Percentiles rank a stretch among this genome's conserved stretches.
Evolutionary conservation across 2,113 vertebrate species (phyloP).

Genomic region (Nothobranchius kuhntae): DNA sequence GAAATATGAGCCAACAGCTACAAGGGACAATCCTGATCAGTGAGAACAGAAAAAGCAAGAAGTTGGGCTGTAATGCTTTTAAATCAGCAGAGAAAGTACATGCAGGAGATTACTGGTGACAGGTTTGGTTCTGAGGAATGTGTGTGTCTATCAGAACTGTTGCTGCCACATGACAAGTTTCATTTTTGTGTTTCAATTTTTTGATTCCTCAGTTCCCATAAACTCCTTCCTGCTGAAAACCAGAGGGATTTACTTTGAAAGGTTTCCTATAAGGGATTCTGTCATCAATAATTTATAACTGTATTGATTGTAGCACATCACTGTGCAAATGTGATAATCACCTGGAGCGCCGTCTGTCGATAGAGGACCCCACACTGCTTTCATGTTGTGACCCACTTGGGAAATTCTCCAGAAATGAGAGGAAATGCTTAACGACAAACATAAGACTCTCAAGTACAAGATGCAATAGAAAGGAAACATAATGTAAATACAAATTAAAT

Average conservation of each 20-base stretch:
- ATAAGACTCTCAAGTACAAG: neutral
- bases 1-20: constrained; percentile 16
- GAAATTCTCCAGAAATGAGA: constrained; percentile 6
- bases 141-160: constrained; percentile 9
- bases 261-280: neutral
- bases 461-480: neutral
- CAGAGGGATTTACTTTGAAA: constrained; percentile 2
- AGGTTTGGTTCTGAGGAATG: constrained; percentile 29
- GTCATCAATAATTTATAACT: neutral
- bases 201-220: neutral
- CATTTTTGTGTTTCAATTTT: neutral
- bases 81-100: constrained; percentile 31
- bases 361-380: neutral
- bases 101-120: constrained; percentile 16
- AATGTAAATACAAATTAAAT: neutral
- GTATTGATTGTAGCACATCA: neutral
- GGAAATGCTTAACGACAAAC: neutral
- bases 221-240: neutral
- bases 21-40: constrained; percentile 1
- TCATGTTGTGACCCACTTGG: neutral
- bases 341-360: neutral
- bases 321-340: neutral
- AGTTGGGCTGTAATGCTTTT: constrained; percentile 6
- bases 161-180: constrained; percentile 16
- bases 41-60: neutral